phyloP scores from a whole-genome alignment of 2,113 vertebrate species.

The Poeciliopsis retropinna region DNA sequence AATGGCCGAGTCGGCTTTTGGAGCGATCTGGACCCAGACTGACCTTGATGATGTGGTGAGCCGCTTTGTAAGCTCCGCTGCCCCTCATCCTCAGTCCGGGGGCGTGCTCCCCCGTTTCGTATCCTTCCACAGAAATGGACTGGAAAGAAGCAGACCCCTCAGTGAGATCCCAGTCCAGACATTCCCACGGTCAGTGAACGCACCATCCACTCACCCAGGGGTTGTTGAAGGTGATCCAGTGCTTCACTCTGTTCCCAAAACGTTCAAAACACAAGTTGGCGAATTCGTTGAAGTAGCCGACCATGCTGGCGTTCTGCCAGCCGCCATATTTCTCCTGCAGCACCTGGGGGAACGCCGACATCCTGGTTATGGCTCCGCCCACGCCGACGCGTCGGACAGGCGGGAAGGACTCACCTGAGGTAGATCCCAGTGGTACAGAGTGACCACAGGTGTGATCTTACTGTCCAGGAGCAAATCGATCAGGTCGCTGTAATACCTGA shows the following conservation, averaged over 20 bases:
- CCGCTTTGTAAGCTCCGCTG: constrained; percentile 84
- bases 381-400: no score
- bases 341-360: constrained; percentile 63
- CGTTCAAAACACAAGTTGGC: constrained; percentile 90
- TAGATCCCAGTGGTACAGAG: constrained; percentile 92
- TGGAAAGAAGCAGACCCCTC: constrained; percentile 42
- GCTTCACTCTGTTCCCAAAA: constrained; percentile 89
- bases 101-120: constrained; percentile 87
- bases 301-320: constrained; percentile 91
- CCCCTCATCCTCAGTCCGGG: constrained; percentile 86
- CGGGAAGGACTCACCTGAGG: constrained; percentile 83
- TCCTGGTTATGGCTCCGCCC: fast-evolving
- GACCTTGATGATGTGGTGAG: constrained; percentile 91
- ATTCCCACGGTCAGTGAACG: neutral
- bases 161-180: neutral
- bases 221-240: constrained; percentile 92
- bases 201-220: constrained; percentile 81
- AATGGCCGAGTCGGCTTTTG: neutral
- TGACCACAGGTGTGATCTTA: constrained; percentile 87
- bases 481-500: constrained; percentile 86
- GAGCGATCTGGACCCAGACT: constrained; percentile 15
- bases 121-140: constrained; percentile 88
- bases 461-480: constrained; percentile 87
- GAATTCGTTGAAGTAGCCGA: constrained; percentile 86
- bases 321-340: constrained; percentile 87